phyloP scores from a whole-genome alignment of 35 echinoderm and acorn worm genomes.

The Amphiura filiformis region DNA sequence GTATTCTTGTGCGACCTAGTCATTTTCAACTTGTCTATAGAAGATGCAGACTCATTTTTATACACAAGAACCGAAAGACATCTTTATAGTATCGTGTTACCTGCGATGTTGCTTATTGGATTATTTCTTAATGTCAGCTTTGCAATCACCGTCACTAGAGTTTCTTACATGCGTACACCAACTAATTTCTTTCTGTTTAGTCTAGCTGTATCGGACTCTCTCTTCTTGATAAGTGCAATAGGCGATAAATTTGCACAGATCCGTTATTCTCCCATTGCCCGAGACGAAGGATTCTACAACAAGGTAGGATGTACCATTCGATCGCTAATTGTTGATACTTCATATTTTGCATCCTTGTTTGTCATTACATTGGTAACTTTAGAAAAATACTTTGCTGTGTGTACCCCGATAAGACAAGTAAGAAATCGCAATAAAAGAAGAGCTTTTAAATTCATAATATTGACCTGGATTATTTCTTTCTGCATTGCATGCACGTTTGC shows the following conservation, averaged over 20 bases:
- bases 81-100: background rate
- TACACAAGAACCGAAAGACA: background rate
- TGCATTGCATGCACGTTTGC: constrained; percentile 11
- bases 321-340: constrained; percentile 40
- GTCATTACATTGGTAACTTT: constrained; percentile 60
- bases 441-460: constrained; percentile 21
- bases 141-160: constrained; percentile 5
- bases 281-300: constrained; percentile 31
- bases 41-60: background rate
- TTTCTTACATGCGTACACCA: constrained; percentile 78
- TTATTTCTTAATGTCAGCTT: background rate
- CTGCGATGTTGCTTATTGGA: background rate
- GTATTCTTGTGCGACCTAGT: background rate
- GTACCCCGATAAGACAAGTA: constrained; percentile 22
- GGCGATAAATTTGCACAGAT: constrained; percentile 47
- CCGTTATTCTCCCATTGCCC: background rate
- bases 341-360: constrained; percentile 61
- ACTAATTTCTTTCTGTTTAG: constrained; percentile 86
- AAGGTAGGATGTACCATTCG: constrained; percentile 19
- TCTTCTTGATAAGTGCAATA: constrained; percentile 51
- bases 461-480: constrained; percentile 20
- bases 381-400: constrained; percentile 42
- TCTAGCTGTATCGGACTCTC: constrained; percentile 63
- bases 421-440: constrained; percentile 23
- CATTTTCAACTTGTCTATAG: background rate